phyloP scores from a whole-genome alignment of 2,888 invertebrate species.

The Schrankia costaestrigalis region DNA sequence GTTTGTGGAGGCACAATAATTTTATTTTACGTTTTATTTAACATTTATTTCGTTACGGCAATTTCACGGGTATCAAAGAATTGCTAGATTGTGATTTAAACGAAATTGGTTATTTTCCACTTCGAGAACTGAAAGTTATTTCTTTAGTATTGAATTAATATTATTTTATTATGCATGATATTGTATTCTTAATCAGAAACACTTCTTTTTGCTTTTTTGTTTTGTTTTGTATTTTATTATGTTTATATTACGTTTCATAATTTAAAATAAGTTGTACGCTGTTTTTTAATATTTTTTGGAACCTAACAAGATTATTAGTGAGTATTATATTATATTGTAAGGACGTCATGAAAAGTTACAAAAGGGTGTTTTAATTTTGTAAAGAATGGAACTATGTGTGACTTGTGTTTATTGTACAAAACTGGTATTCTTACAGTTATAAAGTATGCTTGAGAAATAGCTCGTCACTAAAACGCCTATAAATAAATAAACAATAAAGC shows the following conservation, averaged over 20 bases:
- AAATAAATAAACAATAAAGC: constrained; percentile 76
- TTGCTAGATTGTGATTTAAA: constrained; percentile 79
- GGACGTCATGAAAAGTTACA: constrained; percentile 3
- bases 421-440: too few relatives aligned
- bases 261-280: constrained; percentile 39
- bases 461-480: constrained; percentile 37
- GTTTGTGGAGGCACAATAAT: constrained; percentile 80
- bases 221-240: too few relatives aligned
- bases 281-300: constrained; percentile 28
- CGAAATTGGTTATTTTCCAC: constrained; percentile 79
- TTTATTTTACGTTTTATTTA: constrained; percentile 81
- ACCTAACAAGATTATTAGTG: constrained; percentile 28
- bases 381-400: too few relatives aligned
- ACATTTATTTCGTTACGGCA: constrained; percentile 81
- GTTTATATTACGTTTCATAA: too few relatives aligned
- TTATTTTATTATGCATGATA: constrained; percentile 74
- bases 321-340: constrained; percentile 7
- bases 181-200: constrained; percentile 59
- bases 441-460: too few relatives aligned
- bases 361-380: neutral
- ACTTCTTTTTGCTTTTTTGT: too few relatives aligned
- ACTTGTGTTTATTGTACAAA: too few relatives aligned
- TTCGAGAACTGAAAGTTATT: constrained; percentile 61
- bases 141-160: constrained; percentile 61
- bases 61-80: constrained; percentile 80